A percentile compares a stretch with the other conserved stretches of the same genome.
phyloP scores from a whole-genome alignment of 2,888 invertebrate species.

The Aporophyla nigra region DNA sequence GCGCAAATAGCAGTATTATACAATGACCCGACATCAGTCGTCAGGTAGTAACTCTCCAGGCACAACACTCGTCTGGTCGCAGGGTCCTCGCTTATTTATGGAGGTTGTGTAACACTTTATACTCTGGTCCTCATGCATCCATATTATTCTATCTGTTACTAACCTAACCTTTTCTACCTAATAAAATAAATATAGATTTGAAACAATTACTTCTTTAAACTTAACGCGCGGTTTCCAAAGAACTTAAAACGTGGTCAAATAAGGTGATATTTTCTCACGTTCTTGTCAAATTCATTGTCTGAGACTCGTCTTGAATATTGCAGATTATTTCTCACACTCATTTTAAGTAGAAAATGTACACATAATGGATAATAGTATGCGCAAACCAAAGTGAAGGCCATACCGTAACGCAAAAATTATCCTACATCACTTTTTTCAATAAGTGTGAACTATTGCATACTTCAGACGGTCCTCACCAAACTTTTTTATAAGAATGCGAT shows the following conservation, averaged over 20 bases:
- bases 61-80: too few relatives aligned
- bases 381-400: not conserved
- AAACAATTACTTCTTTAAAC: not conserved
- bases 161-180: not conserved
- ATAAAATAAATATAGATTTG: not conserved
- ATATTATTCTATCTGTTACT: not conserved
- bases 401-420: not conserved
- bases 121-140: too few relatives aligned
- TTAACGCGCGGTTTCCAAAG: not conserved
- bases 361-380: not conserved
- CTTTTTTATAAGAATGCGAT: not conserved
- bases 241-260: not conserved
- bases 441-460: not conserved
- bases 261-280: constrained; percentile 16
- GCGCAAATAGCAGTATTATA: too few relatives aligned
- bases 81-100: too few relatives aligned
- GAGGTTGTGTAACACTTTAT: too few relatives aligned
- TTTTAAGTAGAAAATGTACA: not conserved
- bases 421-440: not conserved
- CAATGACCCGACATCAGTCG: too few relatives aligned
- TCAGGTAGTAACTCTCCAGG: too few relatives aligned
- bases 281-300: constrained; percentile 23
- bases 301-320: not conserved
- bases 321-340: not conserved
- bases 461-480: too few relatives aligned